Conservation (phyloP, 1,140 invertebrate species). For the Euwallacea fornicatus region DNA sequence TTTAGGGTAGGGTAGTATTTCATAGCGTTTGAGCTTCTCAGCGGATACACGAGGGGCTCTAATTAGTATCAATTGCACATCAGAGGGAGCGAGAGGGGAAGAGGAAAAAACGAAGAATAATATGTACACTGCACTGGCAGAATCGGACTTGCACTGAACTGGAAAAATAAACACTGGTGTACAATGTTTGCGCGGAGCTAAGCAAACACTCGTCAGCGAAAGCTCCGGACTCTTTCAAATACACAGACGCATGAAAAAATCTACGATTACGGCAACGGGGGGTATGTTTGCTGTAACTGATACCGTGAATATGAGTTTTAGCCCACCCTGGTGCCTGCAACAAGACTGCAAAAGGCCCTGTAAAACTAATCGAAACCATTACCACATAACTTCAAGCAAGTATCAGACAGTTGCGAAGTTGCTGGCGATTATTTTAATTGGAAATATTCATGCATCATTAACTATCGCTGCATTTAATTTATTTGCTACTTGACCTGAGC, state of each 20-base stretch:
- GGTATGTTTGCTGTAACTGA: slow-evolving; percentile 5
- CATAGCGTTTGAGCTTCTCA: too few species aligned
- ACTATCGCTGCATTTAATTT: slow-evolving; percentile 10
- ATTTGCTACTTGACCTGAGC: slow-evolving; percentile 9
- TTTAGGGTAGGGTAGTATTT: too few species aligned
- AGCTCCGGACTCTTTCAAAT: slow-evolving; percentile 23
- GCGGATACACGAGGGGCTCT: neutral
- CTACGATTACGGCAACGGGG: slow-evolving; percentile 9
- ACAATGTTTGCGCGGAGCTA: slow-evolving; percentile 44
- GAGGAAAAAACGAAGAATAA: too few species aligned
- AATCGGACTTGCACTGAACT: slow-evolving; percentile 44
- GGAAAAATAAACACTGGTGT: slow-evolving; percentile 47
- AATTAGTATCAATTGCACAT: neutral
- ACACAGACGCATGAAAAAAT: neutral
- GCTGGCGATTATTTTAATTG: slow-evolving; percentile 15
- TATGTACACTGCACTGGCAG: slow-evolving; percentile 22
- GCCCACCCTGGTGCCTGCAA: neutral
- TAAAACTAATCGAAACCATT: too few species aligned
- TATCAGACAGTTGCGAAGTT: too few species aligned
- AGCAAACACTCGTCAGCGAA: slow-evolving; percentile 48
- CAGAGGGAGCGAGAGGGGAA: too few species aligned
- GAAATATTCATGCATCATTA: slow-evolving; percentile 13
- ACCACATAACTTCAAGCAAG: too few species aligned
- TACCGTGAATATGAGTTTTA: neutral
- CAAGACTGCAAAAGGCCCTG: too few species aligned